phyloP scores from a whole-genome alignment of 2,888 invertebrate species.

The Andricus curvator region DNA sequence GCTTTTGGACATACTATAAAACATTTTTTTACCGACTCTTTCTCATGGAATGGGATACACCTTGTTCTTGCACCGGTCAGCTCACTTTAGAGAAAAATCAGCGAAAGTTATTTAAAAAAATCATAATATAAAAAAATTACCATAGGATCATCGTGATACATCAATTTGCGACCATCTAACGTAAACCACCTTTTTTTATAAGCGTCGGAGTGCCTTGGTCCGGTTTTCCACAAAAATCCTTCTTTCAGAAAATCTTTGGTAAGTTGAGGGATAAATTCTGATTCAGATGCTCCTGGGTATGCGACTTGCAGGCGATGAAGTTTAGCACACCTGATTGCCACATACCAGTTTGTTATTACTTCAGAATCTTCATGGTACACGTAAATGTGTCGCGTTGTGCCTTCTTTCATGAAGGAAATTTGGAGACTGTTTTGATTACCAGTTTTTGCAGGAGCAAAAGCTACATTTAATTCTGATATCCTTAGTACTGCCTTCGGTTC shows the following conservation, averaged over 20 bases:
- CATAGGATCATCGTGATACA: constrained; percentile 93
- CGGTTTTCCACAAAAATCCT: constrained; percentile 94
- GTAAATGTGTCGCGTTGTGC: constrained; percentile 91
- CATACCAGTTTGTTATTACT: constrained; percentile 92
- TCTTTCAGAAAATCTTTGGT: constrained; percentile 91
- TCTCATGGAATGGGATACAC: too few relatives aligned
- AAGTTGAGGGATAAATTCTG: constrained; percentile 85
- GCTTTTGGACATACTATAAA: too few relatives aligned
- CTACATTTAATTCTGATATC: constrained; percentile 90
- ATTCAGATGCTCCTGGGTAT: constrained; percentile 87
- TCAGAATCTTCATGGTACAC: constrained; percentile 93
- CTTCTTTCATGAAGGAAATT: constrained; percentile 91
- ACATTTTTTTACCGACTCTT: too few relatives aligned
- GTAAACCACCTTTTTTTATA: constrained; percentile 94
- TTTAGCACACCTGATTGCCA: constrained; percentile 91
- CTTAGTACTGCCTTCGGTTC: constrained; percentile 91
- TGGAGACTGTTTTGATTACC: constrained; percentile 90
- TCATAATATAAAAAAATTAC: constrained; percentile 70
- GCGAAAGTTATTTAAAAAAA: background rate
- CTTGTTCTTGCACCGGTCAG: too few relatives aligned
- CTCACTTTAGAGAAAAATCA: background rate
- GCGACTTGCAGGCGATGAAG: constrained; percentile 90
- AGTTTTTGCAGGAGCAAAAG: constrained; percentile 91
- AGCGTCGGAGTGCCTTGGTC: constrained; percentile 89
- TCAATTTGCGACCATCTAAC: constrained; percentile 92